Conservation (phyloP, 2,113 vertebrate species). For the Amazona vittata region DNA sequence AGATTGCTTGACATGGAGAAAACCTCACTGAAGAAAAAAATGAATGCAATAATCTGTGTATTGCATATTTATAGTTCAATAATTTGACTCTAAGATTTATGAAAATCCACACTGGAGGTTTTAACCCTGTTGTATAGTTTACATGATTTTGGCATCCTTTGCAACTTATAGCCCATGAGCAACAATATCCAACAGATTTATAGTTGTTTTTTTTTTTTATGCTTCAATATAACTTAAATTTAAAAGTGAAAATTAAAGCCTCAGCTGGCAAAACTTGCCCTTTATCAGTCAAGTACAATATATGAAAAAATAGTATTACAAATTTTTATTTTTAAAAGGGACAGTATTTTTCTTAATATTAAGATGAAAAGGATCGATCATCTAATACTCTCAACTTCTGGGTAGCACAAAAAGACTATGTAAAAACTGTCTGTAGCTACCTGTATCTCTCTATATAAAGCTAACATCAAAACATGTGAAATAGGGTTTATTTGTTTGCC, state of each 20-base stretch:
- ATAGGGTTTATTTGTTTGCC: neutral
- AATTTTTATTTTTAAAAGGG: neutral
- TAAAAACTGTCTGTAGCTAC: neutral
- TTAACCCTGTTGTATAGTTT: neutral
- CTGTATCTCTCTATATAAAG: neutral
- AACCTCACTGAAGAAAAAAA: slow-evolving; percentile 10
- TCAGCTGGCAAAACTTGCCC: neutral
- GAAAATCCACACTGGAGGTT: neutral
- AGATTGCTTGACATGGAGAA: slow-evolving; percentile 54
- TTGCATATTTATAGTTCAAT: slow-evolving; percentile 43
- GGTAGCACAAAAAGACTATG: neutral
- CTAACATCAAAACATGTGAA: neutral
- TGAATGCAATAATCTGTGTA: neutral
- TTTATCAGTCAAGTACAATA: neutral
- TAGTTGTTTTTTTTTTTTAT: neutral
- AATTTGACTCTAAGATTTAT: slow-evolving; percentile 43
- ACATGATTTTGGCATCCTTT: neutral
- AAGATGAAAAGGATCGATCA: neutral
- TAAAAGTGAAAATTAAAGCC: neutral
- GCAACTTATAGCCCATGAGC: neutral
- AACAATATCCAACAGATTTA: neutral
- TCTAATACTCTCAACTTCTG: neutral
- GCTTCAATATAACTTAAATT: neutral
- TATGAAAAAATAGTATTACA: neutral
- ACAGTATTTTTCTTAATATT: neutral